Conservation (phyloP, 2,888 invertebrate genomes). For the Drosophila vallismaia region DNA sequence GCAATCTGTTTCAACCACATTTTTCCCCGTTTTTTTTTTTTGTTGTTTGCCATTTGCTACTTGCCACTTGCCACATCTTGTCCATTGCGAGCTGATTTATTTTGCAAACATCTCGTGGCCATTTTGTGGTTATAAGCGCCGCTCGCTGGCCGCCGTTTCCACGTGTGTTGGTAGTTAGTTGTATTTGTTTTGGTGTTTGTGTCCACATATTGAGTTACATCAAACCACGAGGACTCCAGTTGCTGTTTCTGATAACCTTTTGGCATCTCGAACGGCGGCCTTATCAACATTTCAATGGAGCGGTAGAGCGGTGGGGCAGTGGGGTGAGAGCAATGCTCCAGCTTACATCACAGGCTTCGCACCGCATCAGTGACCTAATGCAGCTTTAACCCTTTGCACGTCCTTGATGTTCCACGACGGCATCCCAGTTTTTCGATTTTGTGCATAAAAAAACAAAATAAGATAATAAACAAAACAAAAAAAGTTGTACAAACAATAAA, state of each 20-base stretch:
- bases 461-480: background rate
- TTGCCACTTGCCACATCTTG: background rate
- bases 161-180: constrained; percentile 26
- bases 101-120: constrained; percentile 48
- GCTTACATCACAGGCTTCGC: constrained; percentile 42
- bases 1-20: constrained; percentile 40
- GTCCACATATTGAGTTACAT: constrained; percentile 51
- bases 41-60: no score
- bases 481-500: background rate
- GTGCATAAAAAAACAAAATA: background rate
- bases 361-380: constrained; percentile 45
- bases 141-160: constrained; percentile 24
- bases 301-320: background rate
- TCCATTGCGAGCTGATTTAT: constrained; percentile 21
- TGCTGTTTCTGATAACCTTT: constrained; percentile 67
- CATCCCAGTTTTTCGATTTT: background rate
- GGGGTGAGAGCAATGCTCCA: constrained; percentile 7
- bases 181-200: constrained; percentile 22
- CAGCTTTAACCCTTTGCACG: constrained; percentile 34
- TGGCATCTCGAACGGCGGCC: constrained; percentile 18
- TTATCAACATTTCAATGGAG: constrained; percentile 23
- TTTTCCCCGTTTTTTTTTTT: constrained; percentile 16
- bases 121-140: constrained; percentile 70
- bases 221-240: constrained; percentile 24
- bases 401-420: constrained; percentile 10